A percentile compares a stretch with the other conserved stretches of the same genome.
These are phyloP conservation scores for Acanthosepion pharaonis DNA, from an alignment of 2,888 invertebrate genomes.

Conservation along the genomic window DNA sequence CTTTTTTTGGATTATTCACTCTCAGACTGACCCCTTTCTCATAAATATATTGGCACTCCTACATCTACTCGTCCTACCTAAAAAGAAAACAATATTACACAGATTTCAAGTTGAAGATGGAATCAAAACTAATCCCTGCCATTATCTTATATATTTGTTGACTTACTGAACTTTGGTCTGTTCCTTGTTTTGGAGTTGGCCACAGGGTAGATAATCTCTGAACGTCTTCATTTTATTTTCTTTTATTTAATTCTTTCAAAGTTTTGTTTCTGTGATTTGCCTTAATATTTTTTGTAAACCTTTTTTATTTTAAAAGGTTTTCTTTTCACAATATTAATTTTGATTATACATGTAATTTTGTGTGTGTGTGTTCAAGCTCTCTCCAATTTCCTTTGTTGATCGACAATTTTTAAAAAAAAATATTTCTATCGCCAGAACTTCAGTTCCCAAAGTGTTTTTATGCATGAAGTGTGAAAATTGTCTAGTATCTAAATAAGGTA, in stretches of 20 bases:
- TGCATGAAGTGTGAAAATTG: slow-evolving; percentile 6
- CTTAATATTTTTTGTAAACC: background rate
- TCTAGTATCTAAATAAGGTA: background rate
- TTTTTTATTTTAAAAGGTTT: background rate
- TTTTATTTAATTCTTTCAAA: background rate
- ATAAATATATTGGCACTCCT: background rate
- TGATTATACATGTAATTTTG: background rate
- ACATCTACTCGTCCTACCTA: background rate
- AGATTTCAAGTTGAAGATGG: background rate
- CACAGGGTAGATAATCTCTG: background rate
- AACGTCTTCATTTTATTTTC: background rate
- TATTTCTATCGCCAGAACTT: too few species aligned
- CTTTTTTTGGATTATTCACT: background rate
- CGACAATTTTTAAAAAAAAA: too few species aligned
- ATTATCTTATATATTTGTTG: background rate
- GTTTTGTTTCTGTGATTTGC: background rate
- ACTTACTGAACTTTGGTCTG: background rate
- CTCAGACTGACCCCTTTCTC: background rate
- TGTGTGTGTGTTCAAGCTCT: background rate
- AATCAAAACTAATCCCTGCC: background rate
- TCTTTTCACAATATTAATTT: background rate
- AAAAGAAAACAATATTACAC: too few species aligned
- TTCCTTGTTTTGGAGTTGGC: background rate
- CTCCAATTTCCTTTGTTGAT: too few species aligned
- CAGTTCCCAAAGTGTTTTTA: background rate